These are phyloP conservation scores for Amphiprion percula DNA, from an alignment of 2,113 vertebrate genomes.

Conservation along the genomic window DNA sequence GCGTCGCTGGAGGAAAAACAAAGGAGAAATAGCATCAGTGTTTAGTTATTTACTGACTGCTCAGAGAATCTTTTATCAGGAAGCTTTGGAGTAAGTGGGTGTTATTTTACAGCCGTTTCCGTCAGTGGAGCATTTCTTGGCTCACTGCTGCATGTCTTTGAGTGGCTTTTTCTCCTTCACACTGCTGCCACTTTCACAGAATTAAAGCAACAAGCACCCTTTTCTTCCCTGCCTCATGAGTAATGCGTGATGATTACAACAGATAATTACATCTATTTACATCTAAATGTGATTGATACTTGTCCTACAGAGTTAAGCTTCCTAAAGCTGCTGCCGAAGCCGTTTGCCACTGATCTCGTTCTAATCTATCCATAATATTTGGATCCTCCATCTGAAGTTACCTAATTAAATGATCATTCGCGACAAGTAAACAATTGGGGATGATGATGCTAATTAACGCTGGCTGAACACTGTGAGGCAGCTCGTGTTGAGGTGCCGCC, in stretches of 20 bases:
- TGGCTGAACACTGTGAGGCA: constrained; percentile 41
- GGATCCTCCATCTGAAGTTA: constrained; percentile 63
- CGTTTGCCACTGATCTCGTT: constrained; percentile 49
- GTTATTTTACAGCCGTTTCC: constrained; percentile 47
- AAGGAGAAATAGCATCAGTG: constrained; percentile 27
- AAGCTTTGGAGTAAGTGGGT: constrained; percentile 18
- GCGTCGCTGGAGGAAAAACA: constrained; percentile 2
- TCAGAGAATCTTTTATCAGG: constrained; percentile 29
- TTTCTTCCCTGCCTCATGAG: constrained; percentile 29
- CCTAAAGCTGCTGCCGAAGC: constrained; percentile 57
- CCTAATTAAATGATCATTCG: constrained; percentile 74
- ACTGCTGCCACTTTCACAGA: constrained; percentile 50
- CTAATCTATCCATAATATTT: constrained; percentile 70
- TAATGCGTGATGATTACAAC: constrained; percentile 57
- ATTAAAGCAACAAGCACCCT: constrained; percentile 36
- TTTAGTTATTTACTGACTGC: constrained; percentile 25
- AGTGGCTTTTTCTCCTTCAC: constrained; percentile 58
- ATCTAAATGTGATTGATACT: constrained; percentile 75
- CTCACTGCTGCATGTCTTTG: constrained; percentile 12
- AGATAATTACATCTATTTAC: constrained; percentile 76
- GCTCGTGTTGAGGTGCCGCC: constrained; percentile 5
- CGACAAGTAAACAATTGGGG: constrained; percentile 66
- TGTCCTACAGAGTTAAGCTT: constrained; percentile 57
- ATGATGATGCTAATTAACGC: constrained; percentile 76
- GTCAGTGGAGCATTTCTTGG: constrained; percentile 9